phyloP scores from a whole-genome alignment of 2,888 invertebrate genomes.

The Tanytarsus gracilentus region DNA sequence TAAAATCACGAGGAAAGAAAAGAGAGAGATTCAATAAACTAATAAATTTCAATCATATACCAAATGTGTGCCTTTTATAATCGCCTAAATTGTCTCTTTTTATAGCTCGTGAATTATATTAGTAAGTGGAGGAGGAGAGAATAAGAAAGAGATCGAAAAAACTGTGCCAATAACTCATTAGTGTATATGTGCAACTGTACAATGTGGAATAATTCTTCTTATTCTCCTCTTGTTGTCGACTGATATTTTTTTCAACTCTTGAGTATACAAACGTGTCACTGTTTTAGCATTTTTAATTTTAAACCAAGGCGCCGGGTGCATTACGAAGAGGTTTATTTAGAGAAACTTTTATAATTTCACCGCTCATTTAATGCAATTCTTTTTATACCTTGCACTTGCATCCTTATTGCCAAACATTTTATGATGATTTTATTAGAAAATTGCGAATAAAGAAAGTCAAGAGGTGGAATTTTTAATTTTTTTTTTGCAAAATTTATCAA shows the following conservation, averaged over 20 bases:
- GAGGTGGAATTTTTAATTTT: too few relatives aligned
- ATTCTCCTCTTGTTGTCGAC: not conserved
- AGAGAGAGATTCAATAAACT: slow-evolving; percentile 19
- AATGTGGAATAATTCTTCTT: slow-evolving; percentile 3
- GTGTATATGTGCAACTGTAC: slow-evolving; percentile 23
- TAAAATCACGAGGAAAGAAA: slow-evolving; percentile 26
- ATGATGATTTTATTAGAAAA: too few relatives aligned
- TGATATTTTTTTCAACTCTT: not conserved
- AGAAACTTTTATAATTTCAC: too few relatives aligned
- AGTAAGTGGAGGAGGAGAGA: not conserved
- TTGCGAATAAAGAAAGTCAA: too few relatives aligned
- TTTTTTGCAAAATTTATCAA: too few relatives aligned
- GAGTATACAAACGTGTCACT: slow-evolving; percentile 22
- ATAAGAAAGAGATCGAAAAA: slow-evolving; percentile 3
- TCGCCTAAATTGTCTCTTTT: not conserved
- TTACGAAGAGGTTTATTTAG: not conserved
- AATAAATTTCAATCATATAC: slow-evolving; percentile 14
- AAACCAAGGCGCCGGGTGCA: slow-evolving; percentile 24
- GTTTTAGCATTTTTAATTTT: slow-evolving; percentile 17
- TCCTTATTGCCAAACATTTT: too few relatives aligned
- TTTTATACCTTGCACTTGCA: too few relatives aligned
- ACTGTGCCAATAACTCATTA: slow-evolving; percentile 29
- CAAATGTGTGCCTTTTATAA: not conserved
- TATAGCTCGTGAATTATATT: not conserved
- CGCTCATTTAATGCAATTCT: too few relatives aligned